phyloP scores from a whole-genome alignment of 2,113 vertebrate species.

The Pogonocichla stellata region DNA sequence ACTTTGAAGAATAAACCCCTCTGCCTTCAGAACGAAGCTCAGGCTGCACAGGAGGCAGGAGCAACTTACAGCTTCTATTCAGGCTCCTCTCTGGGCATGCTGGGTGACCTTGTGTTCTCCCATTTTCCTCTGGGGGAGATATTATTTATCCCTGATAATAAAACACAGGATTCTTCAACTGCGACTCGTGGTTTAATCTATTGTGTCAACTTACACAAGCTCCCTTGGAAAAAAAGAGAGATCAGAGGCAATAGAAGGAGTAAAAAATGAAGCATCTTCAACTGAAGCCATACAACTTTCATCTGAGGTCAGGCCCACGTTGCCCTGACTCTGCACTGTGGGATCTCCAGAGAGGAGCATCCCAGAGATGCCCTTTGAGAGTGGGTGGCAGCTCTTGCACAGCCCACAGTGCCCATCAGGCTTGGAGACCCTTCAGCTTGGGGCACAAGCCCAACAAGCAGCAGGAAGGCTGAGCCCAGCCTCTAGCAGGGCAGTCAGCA shows the following conservation, averaged over 20 bases:
- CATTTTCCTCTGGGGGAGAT: conserved; percentile 10
- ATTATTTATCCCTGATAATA: conserved; percentile 32
- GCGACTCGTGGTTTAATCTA: neutral
- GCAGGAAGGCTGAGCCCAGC: neutral
- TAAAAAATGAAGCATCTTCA: neutral
- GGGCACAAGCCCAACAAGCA: neutral
- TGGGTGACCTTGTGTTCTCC: conserved; percentile 37
- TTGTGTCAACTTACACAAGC: neutral
- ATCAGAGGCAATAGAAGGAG: neutral
- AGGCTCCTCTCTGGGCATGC: conserved; percentile 5
- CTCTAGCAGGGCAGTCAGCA: neutral
- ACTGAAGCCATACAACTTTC: neutral
- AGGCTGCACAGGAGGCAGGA: neutral
- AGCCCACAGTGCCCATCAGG: neutral
- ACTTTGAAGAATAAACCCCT: conserved; percentile 51
- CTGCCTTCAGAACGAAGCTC: conserved; percentile 4
- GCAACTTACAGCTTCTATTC: conserved; percentile 4
- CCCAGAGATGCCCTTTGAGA: neutral
- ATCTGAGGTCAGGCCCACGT: neutral
- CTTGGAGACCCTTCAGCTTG: neutral
- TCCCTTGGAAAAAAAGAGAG: neutral
- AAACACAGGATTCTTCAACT: conserved; percentile 13
- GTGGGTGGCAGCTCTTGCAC: neutral
- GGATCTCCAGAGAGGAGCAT: neutral
- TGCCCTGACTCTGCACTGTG: neutral